Evolutionary conservation across 2,888 invertebrate species (phyloP).

Genomic region (Acheta domesticus): DNA sequence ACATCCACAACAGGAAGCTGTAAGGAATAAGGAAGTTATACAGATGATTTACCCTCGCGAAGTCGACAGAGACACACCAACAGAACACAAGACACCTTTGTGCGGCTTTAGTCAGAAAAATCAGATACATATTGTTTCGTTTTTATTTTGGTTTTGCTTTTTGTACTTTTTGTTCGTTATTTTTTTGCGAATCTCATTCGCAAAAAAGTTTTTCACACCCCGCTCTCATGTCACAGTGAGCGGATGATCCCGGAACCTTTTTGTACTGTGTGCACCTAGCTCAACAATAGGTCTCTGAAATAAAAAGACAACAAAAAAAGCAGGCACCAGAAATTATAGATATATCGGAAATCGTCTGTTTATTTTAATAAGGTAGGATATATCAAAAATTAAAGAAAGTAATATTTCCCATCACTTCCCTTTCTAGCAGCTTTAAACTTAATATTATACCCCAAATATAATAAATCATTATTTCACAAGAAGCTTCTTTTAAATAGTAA

Average conservation of each 20-base stretch:
- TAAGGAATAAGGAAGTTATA: slow-evolving; percentile 36
- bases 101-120: slow-evolving; percentile 18
- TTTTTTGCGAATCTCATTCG: slow-evolving; percentile 33
- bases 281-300: slow-evolving; percentile 37
- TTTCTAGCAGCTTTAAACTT: too few species aligned
- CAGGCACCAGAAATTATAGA: slow-evolving; percentile 29
- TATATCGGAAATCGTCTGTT: background rate
- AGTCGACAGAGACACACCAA: slow-evolving; percentile 18
- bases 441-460: too few species aligned
- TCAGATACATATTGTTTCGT: slow-evolving; percentile 18
- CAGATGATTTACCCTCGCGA: slow-evolving; percentile 18
- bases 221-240: slow-evolving; percentile 30
- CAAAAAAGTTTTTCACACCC: slow-evolving; percentile 32
- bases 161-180: background rate
- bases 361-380: background rate
- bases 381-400: too few species aligned
- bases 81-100: slow-evolving; percentile 18
- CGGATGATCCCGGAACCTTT: slow-evolving; percentile 31
- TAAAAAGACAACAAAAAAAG: slow-evolving; percentile 38
- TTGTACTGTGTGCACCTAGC: slow-evolving; percentile 23
- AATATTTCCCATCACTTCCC: too few species aligned
- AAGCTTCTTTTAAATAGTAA: background rate
- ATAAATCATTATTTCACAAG: too few species aligned
- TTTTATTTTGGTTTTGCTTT: background rate
- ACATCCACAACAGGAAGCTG: slow-evolving; percentile 39